A percentile compares a stretch with the other conserved stretches of the same genome.
phyloP scores from a whole-genome alignment of 2,888 invertebrate species.

The Meiosimyza decipiens region DNA sequence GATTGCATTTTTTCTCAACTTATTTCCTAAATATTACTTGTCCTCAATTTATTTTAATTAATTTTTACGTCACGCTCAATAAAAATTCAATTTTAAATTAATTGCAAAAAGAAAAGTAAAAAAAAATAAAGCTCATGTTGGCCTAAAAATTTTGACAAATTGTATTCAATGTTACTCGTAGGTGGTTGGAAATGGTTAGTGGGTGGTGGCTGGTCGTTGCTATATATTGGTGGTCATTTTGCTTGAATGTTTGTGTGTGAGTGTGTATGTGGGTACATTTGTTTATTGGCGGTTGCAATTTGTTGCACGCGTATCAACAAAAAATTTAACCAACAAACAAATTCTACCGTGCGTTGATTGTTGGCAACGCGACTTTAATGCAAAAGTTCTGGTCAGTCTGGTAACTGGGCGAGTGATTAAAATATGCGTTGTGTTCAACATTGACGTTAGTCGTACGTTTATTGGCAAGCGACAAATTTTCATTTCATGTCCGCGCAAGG shows the following conservation, averaged over 20 bases:
- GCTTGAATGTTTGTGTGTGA: constrained; percentile 2
- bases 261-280: background rate
- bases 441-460: background rate
- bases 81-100: constrained; percentile 55
- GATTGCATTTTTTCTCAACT: background rate
- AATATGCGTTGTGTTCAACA: background rate
- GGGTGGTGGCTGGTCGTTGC: constrained; percentile 1
- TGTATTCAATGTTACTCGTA: constrained; percentile 12
- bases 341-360: constrained; percentile 44
- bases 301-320: constrained; percentile 31
- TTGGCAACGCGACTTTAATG: constrained; percentile 47
- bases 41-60: constrained; percentile 61
- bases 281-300: constrained; percentile 13
- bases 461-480: background rate
- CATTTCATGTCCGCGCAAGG: background rate
- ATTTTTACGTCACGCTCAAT: constrained; percentile 59
- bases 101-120: constrained; percentile 30
- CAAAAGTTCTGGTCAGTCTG: constrained; percentile 25
- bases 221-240: background rate
- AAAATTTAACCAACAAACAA: background rate
- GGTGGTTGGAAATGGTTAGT: background rate
- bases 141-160: constrained; percentile 11
- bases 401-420: constrained; percentile 17
- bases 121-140: constrained; percentile 8
- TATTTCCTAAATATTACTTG: constrained; percentile 37